Conservation (phyloP, 1,140 invertebrate species). For the Drosophila hydei region DNA sequence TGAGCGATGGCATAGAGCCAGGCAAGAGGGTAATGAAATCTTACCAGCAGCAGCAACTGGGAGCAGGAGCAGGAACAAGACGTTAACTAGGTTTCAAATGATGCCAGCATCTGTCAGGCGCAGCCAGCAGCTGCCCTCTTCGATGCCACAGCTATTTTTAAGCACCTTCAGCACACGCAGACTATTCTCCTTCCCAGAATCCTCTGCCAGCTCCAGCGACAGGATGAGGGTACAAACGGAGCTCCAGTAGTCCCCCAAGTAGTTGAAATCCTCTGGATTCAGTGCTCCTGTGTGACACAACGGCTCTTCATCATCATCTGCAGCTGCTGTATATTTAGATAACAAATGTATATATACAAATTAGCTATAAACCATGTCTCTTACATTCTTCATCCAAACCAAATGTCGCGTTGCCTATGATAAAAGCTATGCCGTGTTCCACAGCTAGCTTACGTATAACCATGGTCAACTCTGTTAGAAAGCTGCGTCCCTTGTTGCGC, state of each 20-base stretch:
- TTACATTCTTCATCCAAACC: constrained; percentile 25
- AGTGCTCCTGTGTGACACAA: neutral
- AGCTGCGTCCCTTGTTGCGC: constrained; percentile 13
- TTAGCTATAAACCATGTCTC: neutral
- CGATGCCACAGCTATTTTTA: constrained; percentile 50
- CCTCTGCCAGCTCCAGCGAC: constrained; percentile 40
- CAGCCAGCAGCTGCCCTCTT: constrained; percentile 47
- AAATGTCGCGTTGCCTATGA: constrained; percentile 56
- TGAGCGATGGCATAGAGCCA: constrained; percentile 91
- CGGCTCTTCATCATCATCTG: neutral
- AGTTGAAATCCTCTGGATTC: constrained; percentile 4
- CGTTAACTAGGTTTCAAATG: constrained; percentile 58
- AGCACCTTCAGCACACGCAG: constrained; percentile 57
- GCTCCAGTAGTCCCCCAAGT: constrained; percentile 61
- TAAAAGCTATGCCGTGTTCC: constrained; percentile 42
- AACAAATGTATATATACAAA: constrained; percentile 2
- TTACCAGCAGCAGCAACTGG: constrained; percentile 83
- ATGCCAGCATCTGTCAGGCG: constrained; percentile 60
- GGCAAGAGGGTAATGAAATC: constrained; percentile 93
- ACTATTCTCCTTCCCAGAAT: constrained; percentile 33
- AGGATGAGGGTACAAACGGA: constrained; percentile 61
- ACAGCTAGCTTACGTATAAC: constrained; percentile 46
- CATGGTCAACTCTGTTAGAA: constrained; percentile 46
- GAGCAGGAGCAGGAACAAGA: neutral
- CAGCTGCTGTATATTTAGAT: constrained; percentile 13